phyloP scores from a whole-genome alignment of 2,113 vertebrate species.

The Murina feae region DNA sequence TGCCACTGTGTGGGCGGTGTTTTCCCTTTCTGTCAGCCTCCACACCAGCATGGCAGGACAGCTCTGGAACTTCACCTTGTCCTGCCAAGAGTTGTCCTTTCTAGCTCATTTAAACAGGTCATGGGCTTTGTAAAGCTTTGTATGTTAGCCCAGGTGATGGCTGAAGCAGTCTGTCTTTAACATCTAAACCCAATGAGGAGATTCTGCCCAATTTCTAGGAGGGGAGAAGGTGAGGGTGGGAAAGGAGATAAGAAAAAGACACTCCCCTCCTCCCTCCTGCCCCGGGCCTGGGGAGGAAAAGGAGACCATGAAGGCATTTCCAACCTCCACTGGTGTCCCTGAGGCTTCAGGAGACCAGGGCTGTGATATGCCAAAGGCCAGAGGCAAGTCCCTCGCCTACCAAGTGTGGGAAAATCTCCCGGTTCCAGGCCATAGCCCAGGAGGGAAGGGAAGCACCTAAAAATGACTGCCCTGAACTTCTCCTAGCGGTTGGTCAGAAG shows the following conservation, averaged over 20 bases:
- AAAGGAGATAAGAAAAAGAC: neutral
- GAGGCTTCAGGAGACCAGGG: neutral
- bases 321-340: neutral
- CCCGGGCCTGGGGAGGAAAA: neutral
- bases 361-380: neutral
- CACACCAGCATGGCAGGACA: neutral
- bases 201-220: neutral
- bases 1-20: neutral
- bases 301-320: neutral
- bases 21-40: neutral
- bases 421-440: neutral
- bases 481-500: neutral
- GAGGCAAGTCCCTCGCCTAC: neutral
- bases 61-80: neutral
- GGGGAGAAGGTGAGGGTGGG: neutral
- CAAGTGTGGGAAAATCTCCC: neutral
- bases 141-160: neutral
- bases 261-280: neutral
- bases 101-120: neutral
- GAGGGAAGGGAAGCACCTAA: neutral
- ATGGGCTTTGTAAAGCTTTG: neutral
- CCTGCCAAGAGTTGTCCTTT: neutral
- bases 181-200: neutral
- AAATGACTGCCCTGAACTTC: neutral
- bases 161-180: neutral